Evolutionary conservation across 2,113 vertebrate genomes (phyloP), one percentile per base, ranked within the genome.

Genomic region (Myotis yumanensis): DNA sequence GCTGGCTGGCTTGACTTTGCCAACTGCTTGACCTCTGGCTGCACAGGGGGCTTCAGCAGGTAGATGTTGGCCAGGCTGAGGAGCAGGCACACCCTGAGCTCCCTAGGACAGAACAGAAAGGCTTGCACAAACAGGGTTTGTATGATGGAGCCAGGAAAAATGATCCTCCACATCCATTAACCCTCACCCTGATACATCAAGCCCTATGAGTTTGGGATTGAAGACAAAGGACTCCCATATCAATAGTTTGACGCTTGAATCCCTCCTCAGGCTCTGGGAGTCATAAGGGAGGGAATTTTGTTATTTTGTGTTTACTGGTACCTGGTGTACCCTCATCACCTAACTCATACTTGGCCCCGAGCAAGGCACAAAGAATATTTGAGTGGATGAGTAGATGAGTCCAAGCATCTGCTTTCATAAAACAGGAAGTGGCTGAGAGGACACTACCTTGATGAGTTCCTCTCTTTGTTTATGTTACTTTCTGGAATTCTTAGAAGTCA

Each of bases 41-140:
- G 23, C 66, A 35, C 35, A 87, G 93, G 72, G 93, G 94, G 82
- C 85, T 92, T 95, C 92, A 54, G 72, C 96, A 97, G 96, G 96
- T 97, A 97, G 48, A 80, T 73, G 25, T 54, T 86, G 83, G 79
- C 73, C 37, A 79, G 66, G 64, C 16, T 14, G 40, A 92, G 76
- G 57, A 59, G 25, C 8, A 82, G 82, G 90, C 46, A 77, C 77
- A 85, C 83, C 59, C 92, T 14, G 35, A 91, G 8, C 32, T 79
- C 54, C 84, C 89, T 62, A 57, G 86, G 86, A 48, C 35, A 83
- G 73, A 82, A 18, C 8, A 81, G 72, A 81, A 92, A 94, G 30
- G 22, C 64, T 83, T 90, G 16, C 35, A 83, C 62, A 92, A 54
- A 90, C 28, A 89, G 80, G 25, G 32, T 66, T 96, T 89, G 40